These are phyloP conservation scores for Eudyptes chrysolophus DNA, from an alignment of 2,113 vertebrate species.

Conservation along the genomic window DNA sequence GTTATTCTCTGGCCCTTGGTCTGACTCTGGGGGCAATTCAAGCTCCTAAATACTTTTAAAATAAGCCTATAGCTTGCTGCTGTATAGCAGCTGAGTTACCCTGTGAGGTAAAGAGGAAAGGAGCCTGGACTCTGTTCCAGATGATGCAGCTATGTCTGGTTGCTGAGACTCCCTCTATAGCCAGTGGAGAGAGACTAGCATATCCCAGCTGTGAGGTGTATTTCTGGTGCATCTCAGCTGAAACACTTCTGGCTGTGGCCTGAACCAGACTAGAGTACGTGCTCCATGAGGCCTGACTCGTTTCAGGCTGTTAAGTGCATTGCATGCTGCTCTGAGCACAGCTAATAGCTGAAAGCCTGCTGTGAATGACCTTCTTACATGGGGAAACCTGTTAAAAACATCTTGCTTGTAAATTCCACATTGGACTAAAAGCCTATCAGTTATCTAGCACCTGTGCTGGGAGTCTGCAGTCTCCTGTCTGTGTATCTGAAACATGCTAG, in stretches of 20 bases:
- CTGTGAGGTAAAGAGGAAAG: background rate
- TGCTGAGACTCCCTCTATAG: background rate
- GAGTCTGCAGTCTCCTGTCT: background rate
- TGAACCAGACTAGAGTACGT: background rate
- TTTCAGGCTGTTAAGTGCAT: background rate
- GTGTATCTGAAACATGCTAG: background rate
- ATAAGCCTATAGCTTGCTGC: background rate
- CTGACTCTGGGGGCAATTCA: background rate
- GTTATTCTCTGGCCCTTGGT: background rate
- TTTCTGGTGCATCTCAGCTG: background rate
- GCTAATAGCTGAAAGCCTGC: background rate
- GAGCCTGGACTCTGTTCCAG: background rate
- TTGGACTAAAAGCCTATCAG: background rate
- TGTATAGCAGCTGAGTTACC: background rate
- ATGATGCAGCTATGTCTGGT: background rate
- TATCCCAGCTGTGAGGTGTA: background rate
- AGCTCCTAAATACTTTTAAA: background rate
- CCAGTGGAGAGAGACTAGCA: background rate
- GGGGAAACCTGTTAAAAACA: slow-evolving; percentile 8
- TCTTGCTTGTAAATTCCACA: background rate
- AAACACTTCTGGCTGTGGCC: background rate
- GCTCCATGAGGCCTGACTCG: background rate
- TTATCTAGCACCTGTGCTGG: background rate
- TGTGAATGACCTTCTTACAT: background rate
- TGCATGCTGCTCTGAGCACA: background rate